These are phyloP conservation scores for Malurus alboscapulatus DNA, from an alignment of 2,113 vertebrate species.

Conservation along the genomic window DNA sequence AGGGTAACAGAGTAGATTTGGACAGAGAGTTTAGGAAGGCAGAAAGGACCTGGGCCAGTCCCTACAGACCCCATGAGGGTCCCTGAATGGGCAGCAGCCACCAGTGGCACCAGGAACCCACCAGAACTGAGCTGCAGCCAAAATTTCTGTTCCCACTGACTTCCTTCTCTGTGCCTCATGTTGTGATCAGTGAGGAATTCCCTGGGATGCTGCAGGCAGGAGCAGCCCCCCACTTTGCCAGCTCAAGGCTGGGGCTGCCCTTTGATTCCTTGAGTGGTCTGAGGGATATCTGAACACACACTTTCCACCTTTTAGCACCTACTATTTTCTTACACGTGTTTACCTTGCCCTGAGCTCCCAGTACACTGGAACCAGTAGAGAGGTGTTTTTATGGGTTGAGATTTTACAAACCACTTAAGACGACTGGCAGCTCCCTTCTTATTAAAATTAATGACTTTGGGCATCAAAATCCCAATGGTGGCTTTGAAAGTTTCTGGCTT, in stretches of 20 bases:
- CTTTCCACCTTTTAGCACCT: conserved; percentile 48
- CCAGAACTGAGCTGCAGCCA: neutral
- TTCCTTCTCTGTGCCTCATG: neutral
- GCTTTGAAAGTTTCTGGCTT: conserved; percentile 55
- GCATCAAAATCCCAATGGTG: conserved; percentile 59
- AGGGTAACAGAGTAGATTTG: neutral
- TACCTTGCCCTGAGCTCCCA: conserved; percentile 44
- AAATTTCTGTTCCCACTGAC: neutral
- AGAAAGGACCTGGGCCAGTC: neutral
- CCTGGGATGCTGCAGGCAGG: neutral
- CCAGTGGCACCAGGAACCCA: neutral
- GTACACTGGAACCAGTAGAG: conserved; percentile 42
- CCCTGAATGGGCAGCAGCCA: neutral
- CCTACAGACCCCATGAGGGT: neutral
- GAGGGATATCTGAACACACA: neutral
- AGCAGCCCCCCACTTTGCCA: neutral
- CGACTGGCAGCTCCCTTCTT: conserved; percentile 42
- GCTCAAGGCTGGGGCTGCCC: neutral
- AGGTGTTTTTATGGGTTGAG: conserved; percentile 54
- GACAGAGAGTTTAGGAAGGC: neutral
- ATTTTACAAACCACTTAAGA: conserved; percentile 63
- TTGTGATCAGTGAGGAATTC: neutral
- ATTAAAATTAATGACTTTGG: conserved; percentile 64
- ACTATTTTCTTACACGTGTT: conserved; percentile 21
- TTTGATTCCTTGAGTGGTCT: neutral